Evolutionary conservation across 2,797 vertebrate genomes (phyloP).

Genomic region (Avahi laniger): DNA sequence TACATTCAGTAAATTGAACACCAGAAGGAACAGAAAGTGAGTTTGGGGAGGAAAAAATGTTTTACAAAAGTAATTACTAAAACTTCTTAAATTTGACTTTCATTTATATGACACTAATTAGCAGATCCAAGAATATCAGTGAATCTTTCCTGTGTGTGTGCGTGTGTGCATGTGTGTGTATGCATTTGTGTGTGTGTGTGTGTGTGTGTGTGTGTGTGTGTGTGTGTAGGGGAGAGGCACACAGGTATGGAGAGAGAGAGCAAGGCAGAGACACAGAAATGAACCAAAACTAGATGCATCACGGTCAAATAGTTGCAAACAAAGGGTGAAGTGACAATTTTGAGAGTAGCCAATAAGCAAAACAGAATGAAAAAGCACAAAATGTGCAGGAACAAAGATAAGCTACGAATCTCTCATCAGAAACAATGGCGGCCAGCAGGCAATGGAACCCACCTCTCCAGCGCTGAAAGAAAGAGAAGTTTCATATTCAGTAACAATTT

Average conservation of each 20-base stretch:
- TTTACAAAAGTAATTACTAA: neutral
- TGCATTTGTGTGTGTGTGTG: fast-evolving
- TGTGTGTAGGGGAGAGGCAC: fast-evolving
- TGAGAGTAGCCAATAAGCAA: neutral
- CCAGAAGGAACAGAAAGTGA: neutral
- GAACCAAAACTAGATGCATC: fast-evolving
- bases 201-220: neutral
- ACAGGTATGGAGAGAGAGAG: neutral
- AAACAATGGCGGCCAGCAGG: too few relatives aligned
- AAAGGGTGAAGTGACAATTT: neutral
- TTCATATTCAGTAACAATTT: too few relatives aligned
- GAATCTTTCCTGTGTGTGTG: neutral
- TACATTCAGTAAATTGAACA: fast-evolving
- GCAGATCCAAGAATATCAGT: neutral
- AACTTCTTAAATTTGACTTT: neutral
- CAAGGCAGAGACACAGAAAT: neutral
- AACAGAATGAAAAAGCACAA: neutral
- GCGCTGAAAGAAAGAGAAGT: neutral
- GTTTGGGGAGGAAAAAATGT: too few relatives aligned
- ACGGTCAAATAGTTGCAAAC: fast-evolving
- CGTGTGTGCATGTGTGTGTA: too few relatives aligned
- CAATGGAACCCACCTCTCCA: neutral
- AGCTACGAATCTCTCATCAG: fast-evolving
- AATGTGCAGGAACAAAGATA: fast-evolving
- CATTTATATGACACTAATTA: neutral